Evolutionary conservation across 2,113 vertebrate species (phyloP), one percentile per base, ranked within the genome.

Genomic region (Tonatia bakeri): DNA sequence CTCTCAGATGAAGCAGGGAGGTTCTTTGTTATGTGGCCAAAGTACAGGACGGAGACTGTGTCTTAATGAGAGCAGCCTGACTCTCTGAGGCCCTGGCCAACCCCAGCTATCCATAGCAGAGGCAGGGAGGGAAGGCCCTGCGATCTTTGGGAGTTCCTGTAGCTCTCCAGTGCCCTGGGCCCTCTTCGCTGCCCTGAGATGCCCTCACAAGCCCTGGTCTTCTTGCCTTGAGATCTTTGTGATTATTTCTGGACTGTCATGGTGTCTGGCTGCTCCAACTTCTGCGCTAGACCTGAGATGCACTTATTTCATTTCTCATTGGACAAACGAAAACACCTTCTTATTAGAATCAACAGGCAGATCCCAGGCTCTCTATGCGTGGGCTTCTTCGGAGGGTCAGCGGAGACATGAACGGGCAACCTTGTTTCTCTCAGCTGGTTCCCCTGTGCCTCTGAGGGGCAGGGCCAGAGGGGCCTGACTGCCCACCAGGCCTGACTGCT

Each of bases 41-140:
- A 98, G 96, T 98, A 97, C 96, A 97, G 87, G 61, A 79, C 72
- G 40, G 84, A 88, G 92, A 94, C 93, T 84, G 43, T 82, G 45
- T 76, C 54, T 95, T 94, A 72, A 77, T 86, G 94, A 94, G 86
- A 95, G 86, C 65, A 91, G 45, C 81, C 79, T 75, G 61, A 61
- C 82, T 94, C 87, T 70, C 69, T 33, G 81, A 91, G 90, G 84
- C 94, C 33, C 6, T n/a, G 54, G 24, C 80, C 91, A 92, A 92
- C 88, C 90, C 80, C 95, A 95, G 90, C 95, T 96, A 75, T 95
- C 81, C 61, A 28, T 36, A 86, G 81, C 75, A 15, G n/a, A 94
- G 52, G 83, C 54, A 91, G 64, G 69, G 75, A 69, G 31, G 76
- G 81, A 88, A 79, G 33, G 9, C 72, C 38, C 9, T 73, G 17